phyloP scores from a whole-genome alignment of 2,113 vertebrate genomes.

The Ammodytes marinus region DNA sequence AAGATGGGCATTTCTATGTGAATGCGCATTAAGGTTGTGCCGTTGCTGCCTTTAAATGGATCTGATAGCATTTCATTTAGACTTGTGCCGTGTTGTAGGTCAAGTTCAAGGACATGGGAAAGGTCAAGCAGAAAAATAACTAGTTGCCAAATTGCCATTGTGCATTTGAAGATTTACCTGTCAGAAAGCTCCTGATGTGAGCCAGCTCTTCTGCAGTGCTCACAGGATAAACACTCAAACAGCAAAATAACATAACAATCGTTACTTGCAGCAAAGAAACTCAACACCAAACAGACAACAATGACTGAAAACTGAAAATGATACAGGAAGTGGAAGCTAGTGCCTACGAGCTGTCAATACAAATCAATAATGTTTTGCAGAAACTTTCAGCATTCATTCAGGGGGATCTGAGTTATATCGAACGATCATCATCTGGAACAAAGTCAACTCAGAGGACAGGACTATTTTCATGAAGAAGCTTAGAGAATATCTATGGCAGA shows the following conservation, averaged over 20 bases:
- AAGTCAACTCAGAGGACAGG: background rate
- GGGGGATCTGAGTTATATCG: background rate
- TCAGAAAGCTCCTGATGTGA: constrained; percentile 23
- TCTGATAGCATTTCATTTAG: too few species aligned
- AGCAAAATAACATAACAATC: background rate
- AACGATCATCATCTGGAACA: background rate
- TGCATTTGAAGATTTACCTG: constrained; percentile 23
- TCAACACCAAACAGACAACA: background rate
- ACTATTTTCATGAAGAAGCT: background rate
- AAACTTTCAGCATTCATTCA: constrained; percentile 15
- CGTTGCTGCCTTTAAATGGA: too few species aligned
- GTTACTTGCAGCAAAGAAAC: background rate
- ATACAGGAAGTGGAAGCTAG: background rate
- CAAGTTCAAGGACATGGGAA: background rate
- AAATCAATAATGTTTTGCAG: background rate
- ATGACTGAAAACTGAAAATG: background rate
- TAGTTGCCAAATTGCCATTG: constrained; percentile 11
- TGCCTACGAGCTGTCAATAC: constrained; percentile 4
- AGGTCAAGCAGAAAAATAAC: constrained; percentile 12
- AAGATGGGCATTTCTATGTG: too few species aligned
- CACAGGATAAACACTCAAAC: background rate
- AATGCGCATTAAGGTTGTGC: too few species aligned
- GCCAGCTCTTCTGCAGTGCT: constrained; percentile 15
- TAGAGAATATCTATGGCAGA: background rate
- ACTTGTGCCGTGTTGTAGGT: too few species aligned